Percentiles rank a stretch among this genome's conserved stretches.
Conservation (phyloP, 2,797 vertebrate species). For the Spinibarbus caldwelli region DNA sequence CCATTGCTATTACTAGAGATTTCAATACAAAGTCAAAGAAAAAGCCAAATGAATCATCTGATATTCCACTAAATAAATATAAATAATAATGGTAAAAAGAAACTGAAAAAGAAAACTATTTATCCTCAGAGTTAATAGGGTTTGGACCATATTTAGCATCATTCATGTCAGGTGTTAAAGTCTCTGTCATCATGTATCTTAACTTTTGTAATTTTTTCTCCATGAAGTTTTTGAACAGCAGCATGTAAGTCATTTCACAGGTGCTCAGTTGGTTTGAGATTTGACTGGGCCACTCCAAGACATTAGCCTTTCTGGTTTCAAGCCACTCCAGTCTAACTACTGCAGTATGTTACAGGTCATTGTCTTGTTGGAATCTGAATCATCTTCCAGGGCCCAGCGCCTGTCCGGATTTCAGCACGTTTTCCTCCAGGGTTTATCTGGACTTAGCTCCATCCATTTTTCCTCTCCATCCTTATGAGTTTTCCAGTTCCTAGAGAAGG, state of each 20-base stretch:
- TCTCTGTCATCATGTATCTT: constrained; percentile 8
- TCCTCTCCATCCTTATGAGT: constrained; percentile 15
- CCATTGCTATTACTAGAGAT: not conserved
- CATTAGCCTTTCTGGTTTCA: not conserved
- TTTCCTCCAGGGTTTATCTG: constrained; percentile 24
- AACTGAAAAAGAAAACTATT: not conserved
- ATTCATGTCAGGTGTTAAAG: constrained; percentile 6
- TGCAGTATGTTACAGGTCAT: not conserved
- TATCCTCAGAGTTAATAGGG: not conserved
- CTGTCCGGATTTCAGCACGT: not conserved
- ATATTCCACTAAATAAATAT: not conserved
- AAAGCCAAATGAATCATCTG: not conserved
- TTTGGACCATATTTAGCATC: constrained; percentile 3
- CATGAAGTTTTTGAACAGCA: not conserved
- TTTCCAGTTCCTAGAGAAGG: constrained; percentile 6
- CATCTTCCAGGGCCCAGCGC: not conserved
- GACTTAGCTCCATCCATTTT: constrained; percentile 3
- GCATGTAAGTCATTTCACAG: not conserved
- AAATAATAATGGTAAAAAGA: not conserved
- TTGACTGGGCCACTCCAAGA: not conserved
- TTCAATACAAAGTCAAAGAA: not conserved
- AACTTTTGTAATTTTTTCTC: not conserved
- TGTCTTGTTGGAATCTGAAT: constrained; percentile 5
- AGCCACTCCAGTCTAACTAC: not conserved
- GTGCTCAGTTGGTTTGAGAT: constrained; percentile 3